Evolutionary conservation across 92 coral and sea anemone species (phyloP).

Genomic region (Paragorgia papillata): DNA sequence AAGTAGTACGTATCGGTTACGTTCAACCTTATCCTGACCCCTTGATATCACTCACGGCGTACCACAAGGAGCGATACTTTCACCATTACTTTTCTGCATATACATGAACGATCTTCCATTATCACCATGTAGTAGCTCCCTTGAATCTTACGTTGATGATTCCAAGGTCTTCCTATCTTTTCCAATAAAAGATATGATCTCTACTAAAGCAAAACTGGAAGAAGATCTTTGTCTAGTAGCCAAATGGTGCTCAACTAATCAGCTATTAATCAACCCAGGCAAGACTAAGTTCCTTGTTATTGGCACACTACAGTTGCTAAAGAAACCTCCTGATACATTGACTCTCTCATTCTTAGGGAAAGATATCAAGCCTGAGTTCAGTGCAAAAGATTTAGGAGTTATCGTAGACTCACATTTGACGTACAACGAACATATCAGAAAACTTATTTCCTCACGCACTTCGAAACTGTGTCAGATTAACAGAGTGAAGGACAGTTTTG

Average conservation of each 20-base stretch:
- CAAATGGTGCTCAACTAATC: slow-evolving; percentile 27
- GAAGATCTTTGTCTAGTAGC: slow-evolving; percentile 17
- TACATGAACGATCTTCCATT: slow-evolving; percentile 8
- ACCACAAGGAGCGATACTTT: slow-evolving; percentile 28
- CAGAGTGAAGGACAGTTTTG: no score
- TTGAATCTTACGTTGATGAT: slow-evolving; percentile 21
- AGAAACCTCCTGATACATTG: slow-evolving; percentile 7
- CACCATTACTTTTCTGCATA: slow-evolving; percentile 7
- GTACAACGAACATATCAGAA: no score
- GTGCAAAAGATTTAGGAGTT: slow-evolving; percentile 10
- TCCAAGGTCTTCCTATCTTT: slow-evolving; percentile 34
- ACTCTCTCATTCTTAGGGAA: slow-evolving; percentile 18
- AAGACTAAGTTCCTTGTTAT: neutral
- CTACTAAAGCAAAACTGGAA: slow-evolving; percentile 6
- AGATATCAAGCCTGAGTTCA: neutral
- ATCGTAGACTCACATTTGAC: neutral
- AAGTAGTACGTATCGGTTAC: slow-evolving; percentile 14
- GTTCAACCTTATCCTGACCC: neutral
- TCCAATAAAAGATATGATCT: neutral
- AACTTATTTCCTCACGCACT: no score
- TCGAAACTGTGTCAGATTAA: no score
- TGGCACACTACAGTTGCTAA: slow-evolving; percentile 20
- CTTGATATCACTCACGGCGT: slow-evolving; percentile 14
- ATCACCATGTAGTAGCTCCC: neutral
- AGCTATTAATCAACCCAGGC: slow-evolving; percentile 14